Evolutionary conservation across 2,113 vertebrate species (phyloP).

Genomic region (Eretmochelys imbricata): DNA sequence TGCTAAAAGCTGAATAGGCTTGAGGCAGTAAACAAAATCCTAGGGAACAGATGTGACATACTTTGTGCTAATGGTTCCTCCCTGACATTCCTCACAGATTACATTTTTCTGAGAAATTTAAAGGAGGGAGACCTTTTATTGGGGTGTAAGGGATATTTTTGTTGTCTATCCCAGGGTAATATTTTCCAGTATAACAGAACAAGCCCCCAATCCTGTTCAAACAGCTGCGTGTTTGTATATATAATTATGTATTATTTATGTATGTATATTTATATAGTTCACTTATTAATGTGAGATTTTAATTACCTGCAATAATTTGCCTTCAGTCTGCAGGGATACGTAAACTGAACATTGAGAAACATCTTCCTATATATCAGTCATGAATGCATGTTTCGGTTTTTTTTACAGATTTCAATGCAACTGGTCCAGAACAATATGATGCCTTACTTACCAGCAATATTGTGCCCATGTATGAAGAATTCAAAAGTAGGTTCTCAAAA

Average conservation of each 20-base stretch:
- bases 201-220: background rate
- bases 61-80: background rate
- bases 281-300: background rate
- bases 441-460: constrained; percentile 90
- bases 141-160: background rate
- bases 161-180: no score
- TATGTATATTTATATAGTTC: background rate
- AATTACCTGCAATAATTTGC: background rate
- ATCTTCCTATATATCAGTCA: background rate
- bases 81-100: background rate
- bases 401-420: constrained; percentile 79
- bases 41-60: background rate
- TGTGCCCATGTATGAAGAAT: constrained; percentile 88
- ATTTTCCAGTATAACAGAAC: background rate
- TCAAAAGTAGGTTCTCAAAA: constrained; percentile 84
- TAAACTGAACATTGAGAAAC: background rate
- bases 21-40: background rate
- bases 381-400: background rate
- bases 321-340: background rate
- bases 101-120: background rate
- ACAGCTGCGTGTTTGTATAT: background rate
- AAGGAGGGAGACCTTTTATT: background rate
- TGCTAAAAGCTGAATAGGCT: background rate
- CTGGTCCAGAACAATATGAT: constrained; percentile 81
- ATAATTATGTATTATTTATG: background rate